A percentile compares a stretch with the other conserved stretches of the same genome.
Conservation (phyloP, 2,888 invertebrate genomes). For the Agonopterix heracliana region DNA sequence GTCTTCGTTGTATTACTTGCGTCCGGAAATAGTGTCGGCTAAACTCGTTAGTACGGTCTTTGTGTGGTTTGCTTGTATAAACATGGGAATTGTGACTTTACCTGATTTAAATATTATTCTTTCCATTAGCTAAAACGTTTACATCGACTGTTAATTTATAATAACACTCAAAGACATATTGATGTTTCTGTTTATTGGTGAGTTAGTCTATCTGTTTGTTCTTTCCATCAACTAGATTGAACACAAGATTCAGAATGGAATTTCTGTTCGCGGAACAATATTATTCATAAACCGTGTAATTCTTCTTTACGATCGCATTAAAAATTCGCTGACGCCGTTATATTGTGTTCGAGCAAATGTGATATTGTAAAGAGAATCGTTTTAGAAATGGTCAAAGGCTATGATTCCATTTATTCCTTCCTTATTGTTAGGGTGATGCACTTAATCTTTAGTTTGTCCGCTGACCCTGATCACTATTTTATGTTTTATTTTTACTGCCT, state of each 20-base stretch:
- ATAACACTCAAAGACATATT: too few species aligned
- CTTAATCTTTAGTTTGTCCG: neutral
- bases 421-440: conserved; percentile 10
- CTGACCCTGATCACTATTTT: neutral
- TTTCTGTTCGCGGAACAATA: conserved; percentile 21
- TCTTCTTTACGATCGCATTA: conserved; percentile 40
- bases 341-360: conserved; percentile 22
- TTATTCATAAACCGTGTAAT: conserved; percentile 40
- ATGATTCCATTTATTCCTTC: conserved; percentile 11
- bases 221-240: too few species aligned
- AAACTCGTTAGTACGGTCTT: conserved; percentile 23
- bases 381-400: conserved; percentile 2
- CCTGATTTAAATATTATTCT: too few species aligned
- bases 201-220: too few species aligned
- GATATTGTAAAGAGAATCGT: conserved; percentile 9
- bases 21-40: conserved; percentile 2
- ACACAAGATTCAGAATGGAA: too few species aligned
- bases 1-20: conserved; percentile 1
- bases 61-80: conserved; percentile 13
- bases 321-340: conserved; percentile 30
- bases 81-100: conserved; percentile 1
- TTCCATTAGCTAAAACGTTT: too few species aligned
- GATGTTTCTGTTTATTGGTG: too few species aligned
- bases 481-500: too few species aligned
- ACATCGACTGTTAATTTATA: too few species aligned